Conservation (phyloP, 2,888 invertebrate genomes). For the Cheilosia scutellata region DNA sequence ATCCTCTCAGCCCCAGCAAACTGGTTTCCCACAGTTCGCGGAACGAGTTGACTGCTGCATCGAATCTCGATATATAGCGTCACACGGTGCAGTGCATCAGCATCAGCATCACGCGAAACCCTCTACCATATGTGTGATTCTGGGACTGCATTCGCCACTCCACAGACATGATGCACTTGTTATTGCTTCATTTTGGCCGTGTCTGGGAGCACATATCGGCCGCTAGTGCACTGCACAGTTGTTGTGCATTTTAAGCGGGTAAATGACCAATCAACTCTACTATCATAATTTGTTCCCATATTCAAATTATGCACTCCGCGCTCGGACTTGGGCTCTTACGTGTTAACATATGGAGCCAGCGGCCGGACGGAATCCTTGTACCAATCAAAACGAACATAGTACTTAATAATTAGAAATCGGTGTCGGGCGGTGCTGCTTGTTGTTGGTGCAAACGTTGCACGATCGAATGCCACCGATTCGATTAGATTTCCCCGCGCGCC, state of each 20-base stretch:
- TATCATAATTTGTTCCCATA: constrained; percentile 75
- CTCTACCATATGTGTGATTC: constrained; percentile 24
- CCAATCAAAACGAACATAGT: constrained; percentile 69
- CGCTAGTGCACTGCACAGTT: neutral
- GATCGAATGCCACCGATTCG: constrained; percentile 65
- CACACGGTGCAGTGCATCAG: constrained; percentile 54
- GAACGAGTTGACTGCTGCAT: constrained; percentile 41
- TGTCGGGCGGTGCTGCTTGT: constrained; percentile 30
- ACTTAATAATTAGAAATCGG: constrained; percentile 76
- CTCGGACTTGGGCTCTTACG: constrained; percentile 40
- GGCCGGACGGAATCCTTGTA: constrained; percentile 64
- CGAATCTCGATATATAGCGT: constrained; percentile 63
- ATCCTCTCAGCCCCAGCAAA: constrained; percentile 48
- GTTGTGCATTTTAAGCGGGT: constrained; percentile 61
- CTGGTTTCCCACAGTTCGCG: constrained; percentile 73
- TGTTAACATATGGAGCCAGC: constrained; percentile 72
- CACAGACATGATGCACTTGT: constrained; percentile 61
- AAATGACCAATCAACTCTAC: constrained; percentile 74
- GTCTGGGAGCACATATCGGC: constrained; percentile 8
- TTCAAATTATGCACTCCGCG: constrained; percentile 74
- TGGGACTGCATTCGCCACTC: constrained; percentile 1
- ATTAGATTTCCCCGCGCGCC: constrained; percentile 49
- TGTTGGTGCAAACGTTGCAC: constrained; percentile 20
- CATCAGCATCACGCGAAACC: constrained; percentile 64
- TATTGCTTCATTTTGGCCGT: constrained; percentile 72